Percentiles rank a stretch among this genome's conserved stretches.
Evolutionary conservation across 2,888 invertebrate species (phyloP).

Genomic region (Azorinus chamasolen): DNA sequence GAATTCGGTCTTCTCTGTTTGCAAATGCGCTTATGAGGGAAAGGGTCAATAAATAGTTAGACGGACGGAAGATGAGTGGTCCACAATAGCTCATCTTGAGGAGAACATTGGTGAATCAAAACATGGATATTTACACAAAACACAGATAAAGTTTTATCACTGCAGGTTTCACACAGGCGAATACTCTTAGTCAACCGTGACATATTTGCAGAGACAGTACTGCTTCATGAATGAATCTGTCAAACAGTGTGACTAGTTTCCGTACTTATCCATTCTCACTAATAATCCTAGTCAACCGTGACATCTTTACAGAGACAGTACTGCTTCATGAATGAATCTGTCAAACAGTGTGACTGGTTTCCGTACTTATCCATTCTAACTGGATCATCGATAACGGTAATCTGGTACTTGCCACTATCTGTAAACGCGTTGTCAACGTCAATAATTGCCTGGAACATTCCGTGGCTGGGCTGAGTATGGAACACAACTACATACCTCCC

Average conservation of each 20-base stretch:
- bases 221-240: conserved; percentile 31
- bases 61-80: no score
- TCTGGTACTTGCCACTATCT: conserved; percentile 79
- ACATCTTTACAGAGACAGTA: conserved; percentile 52
- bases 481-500: conserved; percentile 88
- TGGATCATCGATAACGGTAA: conserved; percentile 89
- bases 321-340: conserved; percentile 34
- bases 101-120: no score
- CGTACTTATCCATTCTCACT: conserved; percentile 86
- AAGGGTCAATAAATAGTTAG: no score
- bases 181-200: no score
- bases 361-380: conserved; percentile 86
- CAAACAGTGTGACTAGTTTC: conserved; percentile 86
- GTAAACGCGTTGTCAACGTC: conserved; percentile 83
- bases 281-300: no score
- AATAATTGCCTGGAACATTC: conserved; percentile 93
- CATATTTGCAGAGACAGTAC: conserved; percentile 63
- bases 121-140: no score
- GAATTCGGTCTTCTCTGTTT: no score
- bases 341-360: conserved; percentile 85
- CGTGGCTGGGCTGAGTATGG: conserved; percentile 90
- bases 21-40: no score
- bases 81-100: no score
- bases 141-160: no score
- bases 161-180: no score